phyloP scores from a whole-genome alignment of 2,888 invertebrate genomes.

The Drosophila greeni region DNA sequence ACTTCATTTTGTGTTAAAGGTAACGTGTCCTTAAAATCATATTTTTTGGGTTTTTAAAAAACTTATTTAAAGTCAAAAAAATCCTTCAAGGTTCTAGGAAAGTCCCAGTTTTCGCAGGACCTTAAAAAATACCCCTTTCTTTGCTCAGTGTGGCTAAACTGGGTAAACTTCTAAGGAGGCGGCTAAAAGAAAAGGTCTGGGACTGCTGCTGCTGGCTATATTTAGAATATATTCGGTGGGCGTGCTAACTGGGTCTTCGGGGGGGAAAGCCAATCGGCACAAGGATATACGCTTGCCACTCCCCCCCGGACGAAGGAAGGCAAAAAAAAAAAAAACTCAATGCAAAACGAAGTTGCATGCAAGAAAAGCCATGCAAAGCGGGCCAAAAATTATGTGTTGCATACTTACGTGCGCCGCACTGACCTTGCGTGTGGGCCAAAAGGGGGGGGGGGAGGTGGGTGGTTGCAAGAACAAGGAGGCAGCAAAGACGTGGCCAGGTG shows the following conservation, averaged over 20 bases:
- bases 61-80: too few relatives aligned
- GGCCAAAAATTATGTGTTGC: conserved; percentile 67
- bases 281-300: conserved; percentile 52
- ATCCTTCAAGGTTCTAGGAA: not conserved
- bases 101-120: not conserved
- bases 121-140: not conserved
- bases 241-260: conserved; percentile 55
- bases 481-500: conserved; percentile 25
- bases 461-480: conserved; percentile 16
- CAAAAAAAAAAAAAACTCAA: conserved; percentile 20
- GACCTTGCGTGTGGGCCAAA: conserved; percentile 62
- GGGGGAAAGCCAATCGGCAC: conserved; percentile 55
- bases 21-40: not conserved
- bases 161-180: conserved; percentile 11
- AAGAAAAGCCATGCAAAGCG: conserved; percentile 48
- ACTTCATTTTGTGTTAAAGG: not conserved
- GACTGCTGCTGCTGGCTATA: conserved; percentile 44
- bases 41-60: not conserved
- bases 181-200: conserved; percentile 1
- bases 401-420: conserved; percentile 69
- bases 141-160: not conserved
- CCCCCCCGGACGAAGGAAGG: conserved; percentile 1
- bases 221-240: conserved; percentile 47
- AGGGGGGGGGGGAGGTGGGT: not conserved
- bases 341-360: conserved; percentile 63